Conservation (phyloP, 2,888 invertebrate genomes). For the Temnothorax unifasciatus region DNA sequence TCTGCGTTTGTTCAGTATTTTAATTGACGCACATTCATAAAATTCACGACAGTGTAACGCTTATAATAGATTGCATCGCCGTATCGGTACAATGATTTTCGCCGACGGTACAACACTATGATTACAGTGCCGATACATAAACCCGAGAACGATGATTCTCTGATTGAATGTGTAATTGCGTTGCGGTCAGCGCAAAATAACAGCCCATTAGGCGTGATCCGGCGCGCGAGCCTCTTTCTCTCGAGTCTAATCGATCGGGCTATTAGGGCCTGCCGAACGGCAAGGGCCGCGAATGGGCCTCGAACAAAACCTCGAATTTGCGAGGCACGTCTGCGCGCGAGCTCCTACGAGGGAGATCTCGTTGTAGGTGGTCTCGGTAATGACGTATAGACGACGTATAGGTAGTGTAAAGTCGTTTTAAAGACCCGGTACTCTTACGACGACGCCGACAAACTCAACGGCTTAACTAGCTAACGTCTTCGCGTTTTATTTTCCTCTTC, state of each 20-base stretch:
- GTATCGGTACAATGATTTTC: background rate
- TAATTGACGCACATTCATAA: background rate
- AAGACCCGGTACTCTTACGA: conserved; percentile 26
- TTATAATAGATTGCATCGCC: conserved; percentile 2
- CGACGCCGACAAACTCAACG: conserved; percentile 42
- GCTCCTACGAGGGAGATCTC: conserved; percentile 52
- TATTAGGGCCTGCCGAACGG: conserved; percentile 72
- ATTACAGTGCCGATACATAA: conserved; percentile 76
- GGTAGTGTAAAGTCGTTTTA: conserved; percentile 58
- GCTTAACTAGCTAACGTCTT: conserved; percentile 45
- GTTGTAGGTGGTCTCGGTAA: conserved; percentile 70
- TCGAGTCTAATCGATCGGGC: conserved; percentile 77
- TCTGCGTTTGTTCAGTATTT: background rate
- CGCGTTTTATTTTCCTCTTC: conserved; percentile 43
- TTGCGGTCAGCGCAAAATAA: conserved; percentile 74
- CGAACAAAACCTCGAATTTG: conserved; percentile 70
- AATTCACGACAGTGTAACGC: background rate
- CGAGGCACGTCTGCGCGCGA: conserved; percentile 49
- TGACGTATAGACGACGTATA: conserved; percentile 56
- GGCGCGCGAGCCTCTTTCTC: conserved; percentile 59
- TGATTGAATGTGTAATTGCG: conserved; percentile 82
- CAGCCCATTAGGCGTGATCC: conserved; percentile 74
- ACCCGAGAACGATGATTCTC: conserved; percentile 77
- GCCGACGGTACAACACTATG: conserved; percentile 41
- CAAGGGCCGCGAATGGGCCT: conserved; percentile 58